Percentiles rank a stretch among this genome's conserved stretches.
Evolutionary conservation across 2,888 invertebrate genomes (phyloP).

Genomic region (Pristionchus mayeri): DNA sequence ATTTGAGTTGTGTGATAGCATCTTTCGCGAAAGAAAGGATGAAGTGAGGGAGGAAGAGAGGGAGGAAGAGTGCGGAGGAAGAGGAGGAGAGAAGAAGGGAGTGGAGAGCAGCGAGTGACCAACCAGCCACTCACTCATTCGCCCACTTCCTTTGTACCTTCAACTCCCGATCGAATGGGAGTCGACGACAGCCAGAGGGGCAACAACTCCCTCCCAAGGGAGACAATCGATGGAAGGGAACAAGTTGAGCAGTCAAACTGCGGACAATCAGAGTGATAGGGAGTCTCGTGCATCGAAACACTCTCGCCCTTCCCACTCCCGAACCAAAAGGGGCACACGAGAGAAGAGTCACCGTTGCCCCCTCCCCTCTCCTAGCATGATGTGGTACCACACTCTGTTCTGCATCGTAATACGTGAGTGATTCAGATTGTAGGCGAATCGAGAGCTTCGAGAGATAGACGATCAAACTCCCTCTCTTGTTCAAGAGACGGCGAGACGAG

Average conservation of each 20-base stretch:
- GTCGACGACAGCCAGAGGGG: too few species aligned
- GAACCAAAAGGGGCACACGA: too few species aligned
- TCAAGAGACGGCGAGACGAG: background rate
- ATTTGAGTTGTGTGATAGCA: background rate
- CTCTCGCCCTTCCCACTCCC: background rate
- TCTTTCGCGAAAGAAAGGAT: background rate
- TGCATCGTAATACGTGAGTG: too few species aligned
- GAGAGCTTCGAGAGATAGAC: background rate
- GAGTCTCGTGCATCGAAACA: background rate
- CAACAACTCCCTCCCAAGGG: background rate
- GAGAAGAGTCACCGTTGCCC: too few species aligned
- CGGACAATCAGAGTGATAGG: background rate
- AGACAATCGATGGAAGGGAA: background rate
- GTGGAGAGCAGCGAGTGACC: background rate
- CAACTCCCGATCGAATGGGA: background rate
- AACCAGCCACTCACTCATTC: background rate
- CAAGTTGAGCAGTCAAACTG: constrained; percentile 8
- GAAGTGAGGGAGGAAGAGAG: background rate
- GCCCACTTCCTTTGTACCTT: too few species aligned
- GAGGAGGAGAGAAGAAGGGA: background rate
- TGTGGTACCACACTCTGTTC: too few species aligned
- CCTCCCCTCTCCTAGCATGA: too few species aligned
- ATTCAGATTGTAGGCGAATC: background rate
- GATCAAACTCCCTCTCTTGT: constrained; percentile 11
- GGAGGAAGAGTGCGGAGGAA: too few species aligned